A percentile compares a stretch with the other conserved stretches of the same genome.
These are phyloP conservation scores for Silurus meridionalis DNA, from an alignment of 2,113 vertebrate species.

Conservation along the genomic window DNA sequence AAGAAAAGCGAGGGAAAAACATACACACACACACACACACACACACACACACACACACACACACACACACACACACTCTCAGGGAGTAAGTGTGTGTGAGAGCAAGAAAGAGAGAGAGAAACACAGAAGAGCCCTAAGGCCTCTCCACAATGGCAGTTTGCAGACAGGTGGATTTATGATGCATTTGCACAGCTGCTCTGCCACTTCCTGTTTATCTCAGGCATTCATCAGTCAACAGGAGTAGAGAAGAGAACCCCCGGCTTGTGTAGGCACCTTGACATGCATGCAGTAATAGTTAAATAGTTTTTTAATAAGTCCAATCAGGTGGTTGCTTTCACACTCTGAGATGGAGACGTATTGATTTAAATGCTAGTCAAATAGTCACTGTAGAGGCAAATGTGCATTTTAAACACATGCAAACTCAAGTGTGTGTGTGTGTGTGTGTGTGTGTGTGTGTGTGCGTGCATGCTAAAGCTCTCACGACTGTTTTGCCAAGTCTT, in stretches of 20 bases:
- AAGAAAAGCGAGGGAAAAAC: not conserved
- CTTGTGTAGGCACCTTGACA: not conserved
- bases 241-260: not conserved
- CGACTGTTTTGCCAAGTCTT: conserved; percentile 68
- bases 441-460: not conserved
- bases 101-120: not conserved
- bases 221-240: conserved; percentile 12
- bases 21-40: not conserved
- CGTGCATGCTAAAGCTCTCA: conserved; percentile 60
- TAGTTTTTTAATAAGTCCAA: not conserved
- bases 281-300: not conserved
- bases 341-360: conserved; percentile 18
- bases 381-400: conserved; percentile 65
- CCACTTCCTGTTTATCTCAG: conserved; percentile 60
- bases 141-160: conserved; percentile 36
- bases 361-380: conserved; percentile 72
- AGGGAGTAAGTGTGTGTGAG: not conserved
- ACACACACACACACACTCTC: not conserved
- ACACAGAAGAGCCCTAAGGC: conserved; percentile 18
- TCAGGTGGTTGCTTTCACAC: not conserved
- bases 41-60: too few relatives aligned
- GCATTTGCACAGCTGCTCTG: conserved; percentile 69
- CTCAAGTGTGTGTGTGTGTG: not conserved
- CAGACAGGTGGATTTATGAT: conserved; percentile 66
- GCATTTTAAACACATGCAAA: conserved; percentile 77